These are phyloP conservation scores for Geococcyx californianus DNA, from an alignment of 2,113 vertebrate species.

Conservation along the genomic window DNA sequence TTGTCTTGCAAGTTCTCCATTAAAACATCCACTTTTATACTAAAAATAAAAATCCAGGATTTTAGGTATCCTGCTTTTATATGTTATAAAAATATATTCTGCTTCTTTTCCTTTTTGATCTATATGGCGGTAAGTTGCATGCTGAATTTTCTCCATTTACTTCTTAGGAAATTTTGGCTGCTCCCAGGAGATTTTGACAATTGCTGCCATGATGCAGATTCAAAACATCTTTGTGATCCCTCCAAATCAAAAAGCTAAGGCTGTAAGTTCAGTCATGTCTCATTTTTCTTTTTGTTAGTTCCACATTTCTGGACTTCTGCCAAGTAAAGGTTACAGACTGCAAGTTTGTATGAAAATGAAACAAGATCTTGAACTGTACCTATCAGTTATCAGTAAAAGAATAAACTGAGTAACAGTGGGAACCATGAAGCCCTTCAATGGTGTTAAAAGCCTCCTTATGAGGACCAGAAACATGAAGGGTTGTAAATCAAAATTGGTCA, in stretches of 20 bases:
- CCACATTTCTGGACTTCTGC: not conserved
- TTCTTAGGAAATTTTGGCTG: slow-evolving; percentile 91
- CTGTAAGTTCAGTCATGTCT: slow-evolving; percentile 78
- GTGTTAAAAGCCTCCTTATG: not conserved
- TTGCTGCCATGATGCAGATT: slow-evolving; percentile 99
- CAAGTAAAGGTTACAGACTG: not conserved
- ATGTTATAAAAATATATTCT: not conserved
- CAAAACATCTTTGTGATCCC: slow-evolving; percentile 93
- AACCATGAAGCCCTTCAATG: not conserved
- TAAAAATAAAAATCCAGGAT: not conserved
- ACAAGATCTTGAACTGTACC: not conserved
- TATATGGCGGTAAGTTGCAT: not conserved
- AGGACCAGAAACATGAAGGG: not conserved
- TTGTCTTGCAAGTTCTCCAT: not conserved
- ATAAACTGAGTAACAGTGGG: not conserved
- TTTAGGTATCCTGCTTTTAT: not conserved
- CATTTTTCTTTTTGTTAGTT: not conserved
- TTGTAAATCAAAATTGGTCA: not conserved
- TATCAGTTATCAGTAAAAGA: not conserved
- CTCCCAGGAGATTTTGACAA: slow-evolving; percentile 95
- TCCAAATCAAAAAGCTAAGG: slow-evolving; percentile 90
- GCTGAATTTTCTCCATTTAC: not conserved
- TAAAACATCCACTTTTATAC: not conserved
- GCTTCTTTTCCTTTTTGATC: not conserved
- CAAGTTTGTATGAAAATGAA: not conserved